Evolutionary conservation across 2,113 vertebrate species (phyloP).

Genomic region (Capricornis sumatraensis): DNA sequence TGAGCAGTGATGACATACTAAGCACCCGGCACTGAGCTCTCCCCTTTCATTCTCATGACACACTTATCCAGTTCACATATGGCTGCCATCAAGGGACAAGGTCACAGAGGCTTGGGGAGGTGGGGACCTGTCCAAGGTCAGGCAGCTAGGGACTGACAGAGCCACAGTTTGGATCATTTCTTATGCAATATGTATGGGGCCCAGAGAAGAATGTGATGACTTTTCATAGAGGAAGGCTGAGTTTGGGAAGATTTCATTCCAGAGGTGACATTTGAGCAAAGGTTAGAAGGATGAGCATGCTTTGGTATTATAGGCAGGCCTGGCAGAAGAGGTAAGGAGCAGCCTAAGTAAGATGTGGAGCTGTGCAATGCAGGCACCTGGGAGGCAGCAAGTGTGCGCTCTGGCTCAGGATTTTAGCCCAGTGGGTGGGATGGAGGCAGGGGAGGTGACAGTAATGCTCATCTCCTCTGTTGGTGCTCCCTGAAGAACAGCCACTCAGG

Average conservation of each 20-base stretch:
- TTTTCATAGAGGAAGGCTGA: not conserved
- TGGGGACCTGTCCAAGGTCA: not conserved
- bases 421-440: not conserved
- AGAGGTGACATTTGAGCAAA: not conserved
- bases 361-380: not conserved
- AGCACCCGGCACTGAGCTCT: not conserved
- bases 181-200: not conserved
- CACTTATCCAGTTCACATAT: rapidly evolving
- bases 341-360: no score
- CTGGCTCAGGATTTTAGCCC: not conserved
- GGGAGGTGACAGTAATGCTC: rapidly evolving
- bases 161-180: not conserved
- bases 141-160: not conserved
- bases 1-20: rapidly evolving
- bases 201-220: not conserved
- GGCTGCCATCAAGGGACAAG: not conserved
- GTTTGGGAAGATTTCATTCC: not conserved
- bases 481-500: not conserved
- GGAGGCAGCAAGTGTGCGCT: not conserved
- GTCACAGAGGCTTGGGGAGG: not conserved
- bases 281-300: not conserved
- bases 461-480: not conserved
- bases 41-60: not conserved
- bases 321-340: not conserved
- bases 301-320: not conserved